These are phyloP conservation scores for Cettia cetti DNA, from an alignment of 2,113 vertebrate genomes.

Conservation along the genomic window DNA sequence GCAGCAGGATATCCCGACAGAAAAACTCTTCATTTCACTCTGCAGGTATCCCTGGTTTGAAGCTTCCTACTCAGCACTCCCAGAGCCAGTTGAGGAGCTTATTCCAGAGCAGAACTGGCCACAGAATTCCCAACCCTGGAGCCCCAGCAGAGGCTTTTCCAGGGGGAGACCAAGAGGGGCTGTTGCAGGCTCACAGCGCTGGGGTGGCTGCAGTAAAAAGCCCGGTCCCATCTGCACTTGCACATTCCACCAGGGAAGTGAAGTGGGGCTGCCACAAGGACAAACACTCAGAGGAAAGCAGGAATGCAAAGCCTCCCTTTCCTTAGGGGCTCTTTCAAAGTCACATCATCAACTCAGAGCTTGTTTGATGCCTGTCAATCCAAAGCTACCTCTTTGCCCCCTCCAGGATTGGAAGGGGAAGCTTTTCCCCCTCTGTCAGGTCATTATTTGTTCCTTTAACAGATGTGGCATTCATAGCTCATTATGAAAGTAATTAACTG, in stretches of 20 bases:
- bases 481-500: not conserved
- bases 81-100: not conserved
- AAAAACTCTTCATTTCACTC: not conserved
- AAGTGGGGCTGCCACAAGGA: not conserved
- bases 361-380: not conserved
- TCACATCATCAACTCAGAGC: not conserved
- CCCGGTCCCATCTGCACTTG: not conserved
- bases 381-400: not conserved
- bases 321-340: not conserved
- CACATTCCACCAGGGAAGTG: not conserved
- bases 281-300: not conserved
- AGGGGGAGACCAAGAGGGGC: not conserved
- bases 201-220: not conserved
- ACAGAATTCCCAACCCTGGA: fast-evolving
- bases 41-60: not conserved
- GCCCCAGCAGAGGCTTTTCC: not conserved
- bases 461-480: not conserved
- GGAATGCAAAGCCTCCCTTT: not conserved
- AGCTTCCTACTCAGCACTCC: not conserved
- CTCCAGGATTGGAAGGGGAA: not conserved
- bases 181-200: fast-evolving
- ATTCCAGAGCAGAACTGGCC: not conserved
- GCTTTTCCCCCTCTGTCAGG: not conserved
- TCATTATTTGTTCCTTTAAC: not conserved
- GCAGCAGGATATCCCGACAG: not conserved